These are phyloP conservation scores for Anodontia alba DNA, from an alignment of 2,888 invertebrate species.

Conservation along the genomic window DNA sequence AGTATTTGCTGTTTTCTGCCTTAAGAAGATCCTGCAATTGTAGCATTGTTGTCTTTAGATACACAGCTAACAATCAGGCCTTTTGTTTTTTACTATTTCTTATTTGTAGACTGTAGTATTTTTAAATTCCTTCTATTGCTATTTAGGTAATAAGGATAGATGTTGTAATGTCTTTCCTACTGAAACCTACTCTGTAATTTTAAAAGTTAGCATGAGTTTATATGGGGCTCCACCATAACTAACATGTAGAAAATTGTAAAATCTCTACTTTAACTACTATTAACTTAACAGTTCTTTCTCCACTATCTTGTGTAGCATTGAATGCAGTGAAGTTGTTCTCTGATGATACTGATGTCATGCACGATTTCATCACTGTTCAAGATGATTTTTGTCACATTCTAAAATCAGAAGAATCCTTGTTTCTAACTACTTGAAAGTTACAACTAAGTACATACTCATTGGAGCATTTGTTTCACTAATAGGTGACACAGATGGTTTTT, in stretches of 20 bases:
- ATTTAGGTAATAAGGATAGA: not conserved
- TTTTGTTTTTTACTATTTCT: not conserved
- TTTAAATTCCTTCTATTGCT: not conserved
- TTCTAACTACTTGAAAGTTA: too few species aligned
- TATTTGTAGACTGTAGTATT: not conserved
- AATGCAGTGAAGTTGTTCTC: not conserved
- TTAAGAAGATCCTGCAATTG: not conserved
- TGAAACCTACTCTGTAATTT: not conserved
- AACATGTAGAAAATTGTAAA: slow-evolving; percentile 2
- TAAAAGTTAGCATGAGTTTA: slow-evolving; percentile 12
- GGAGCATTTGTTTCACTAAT: too few species aligned
- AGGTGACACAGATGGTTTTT: too few species aligned
- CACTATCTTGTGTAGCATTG: not conserved
- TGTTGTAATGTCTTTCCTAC: not conserved
- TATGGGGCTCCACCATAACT: slow-evolving; percentile 12
- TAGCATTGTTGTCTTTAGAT: not conserved
- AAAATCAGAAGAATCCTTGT: too few species aligned
- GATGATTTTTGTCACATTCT: too few species aligned
- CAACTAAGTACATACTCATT: too few species aligned
- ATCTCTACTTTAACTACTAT: not conserved
- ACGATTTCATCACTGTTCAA: too few species aligned
- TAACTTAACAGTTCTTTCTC: not conserved
- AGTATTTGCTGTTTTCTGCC: not conserved
- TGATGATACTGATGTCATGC: too few species aligned
- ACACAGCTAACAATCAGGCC: not conserved